These are phyloP conservation scores for Nyctibius grandis DNA, from an alignment of 2,797 vertebrate genomes.

Conservation along the genomic window DNA sequence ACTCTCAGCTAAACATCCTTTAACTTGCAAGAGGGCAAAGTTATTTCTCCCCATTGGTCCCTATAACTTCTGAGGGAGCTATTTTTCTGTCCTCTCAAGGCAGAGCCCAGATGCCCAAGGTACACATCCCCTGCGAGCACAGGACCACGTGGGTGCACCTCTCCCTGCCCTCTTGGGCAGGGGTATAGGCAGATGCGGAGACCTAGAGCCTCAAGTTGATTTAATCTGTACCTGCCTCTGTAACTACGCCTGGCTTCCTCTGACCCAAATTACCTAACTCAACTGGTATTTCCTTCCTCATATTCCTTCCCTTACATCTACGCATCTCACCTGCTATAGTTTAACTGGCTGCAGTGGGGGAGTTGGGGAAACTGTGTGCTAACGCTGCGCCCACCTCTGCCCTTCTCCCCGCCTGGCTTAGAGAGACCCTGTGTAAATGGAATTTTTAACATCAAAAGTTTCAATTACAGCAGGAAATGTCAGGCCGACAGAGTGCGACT, in stretches of 20 bases:
- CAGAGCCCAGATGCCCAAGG: neutral
- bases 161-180: neutral
- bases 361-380: neutral
- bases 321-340: constrained; percentile 50
- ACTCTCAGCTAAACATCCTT: neutral
- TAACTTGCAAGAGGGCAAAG: neutral
- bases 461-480: constrained; percentile 60
- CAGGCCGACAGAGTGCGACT: constrained; percentile 58
- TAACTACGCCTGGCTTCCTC: constrained; percentile 40
- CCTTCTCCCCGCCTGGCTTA: constrained; percentile 15
- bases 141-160: neutral
- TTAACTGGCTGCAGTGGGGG: neutral
- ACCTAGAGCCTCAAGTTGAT: neutral
- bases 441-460: constrained; percentile 54
- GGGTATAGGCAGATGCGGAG: neutral
- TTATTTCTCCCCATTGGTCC: neutral
- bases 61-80: neutral
- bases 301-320: constrained; percentile 57
- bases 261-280: constrained; percentile 64
- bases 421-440: constrained; percentile 45
- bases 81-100: neutral
- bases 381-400: neutral
- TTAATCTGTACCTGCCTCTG: constrained; percentile 48
- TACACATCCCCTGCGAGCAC: neutral
- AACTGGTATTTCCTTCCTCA: constrained; percentile 67